Conservation (phyloP, 2,797 vertebrate genomes). For the Chelmon rostratus region DNA sequence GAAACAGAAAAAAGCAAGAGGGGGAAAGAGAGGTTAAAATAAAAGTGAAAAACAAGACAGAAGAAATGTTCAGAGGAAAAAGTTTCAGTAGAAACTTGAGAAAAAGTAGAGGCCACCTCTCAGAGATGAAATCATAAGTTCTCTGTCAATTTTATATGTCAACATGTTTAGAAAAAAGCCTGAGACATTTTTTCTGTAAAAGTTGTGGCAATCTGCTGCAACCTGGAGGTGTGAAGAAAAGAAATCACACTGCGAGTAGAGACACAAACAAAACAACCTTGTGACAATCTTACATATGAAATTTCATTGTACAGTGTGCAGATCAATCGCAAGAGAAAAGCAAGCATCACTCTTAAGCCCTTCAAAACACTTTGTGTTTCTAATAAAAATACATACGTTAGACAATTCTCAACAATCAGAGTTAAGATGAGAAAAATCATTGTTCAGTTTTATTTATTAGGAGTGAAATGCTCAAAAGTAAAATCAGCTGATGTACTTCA, state of each 20-base stretch:
- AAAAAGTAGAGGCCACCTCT: background rate
- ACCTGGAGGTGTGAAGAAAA: constrained; percentile 21
- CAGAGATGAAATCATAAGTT: background rate
- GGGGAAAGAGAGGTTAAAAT: background rate
- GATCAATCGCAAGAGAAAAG: background rate
- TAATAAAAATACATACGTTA: background rate
- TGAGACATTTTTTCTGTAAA: background rate
- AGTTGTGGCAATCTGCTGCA: constrained; percentile 20
- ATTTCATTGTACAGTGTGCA: background rate
- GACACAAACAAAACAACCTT: constrained; percentile 6
- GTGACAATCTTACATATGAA: background rate
- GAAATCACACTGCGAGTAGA: background rate
- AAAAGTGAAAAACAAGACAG: constrained; percentile 16
- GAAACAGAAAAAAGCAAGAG: background rate
- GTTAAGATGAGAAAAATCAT: background rate
- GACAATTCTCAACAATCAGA: background rate
- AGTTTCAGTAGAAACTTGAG: background rate
- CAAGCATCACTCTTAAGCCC: background rate
- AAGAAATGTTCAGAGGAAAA: background rate
- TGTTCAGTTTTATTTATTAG: background rate
- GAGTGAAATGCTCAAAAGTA: background rate
- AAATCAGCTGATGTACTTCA: background rate
- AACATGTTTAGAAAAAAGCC: constrained; percentile 7
- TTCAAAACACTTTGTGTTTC: background rate
- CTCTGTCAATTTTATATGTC: constrained; percentile 3